Percentiles rank a stretch among this genome's conserved stretches.
Evolutionary conservation across 2,888 invertebrate species (phyloP).

Genomic region (Epirrita christyi): DNA sequence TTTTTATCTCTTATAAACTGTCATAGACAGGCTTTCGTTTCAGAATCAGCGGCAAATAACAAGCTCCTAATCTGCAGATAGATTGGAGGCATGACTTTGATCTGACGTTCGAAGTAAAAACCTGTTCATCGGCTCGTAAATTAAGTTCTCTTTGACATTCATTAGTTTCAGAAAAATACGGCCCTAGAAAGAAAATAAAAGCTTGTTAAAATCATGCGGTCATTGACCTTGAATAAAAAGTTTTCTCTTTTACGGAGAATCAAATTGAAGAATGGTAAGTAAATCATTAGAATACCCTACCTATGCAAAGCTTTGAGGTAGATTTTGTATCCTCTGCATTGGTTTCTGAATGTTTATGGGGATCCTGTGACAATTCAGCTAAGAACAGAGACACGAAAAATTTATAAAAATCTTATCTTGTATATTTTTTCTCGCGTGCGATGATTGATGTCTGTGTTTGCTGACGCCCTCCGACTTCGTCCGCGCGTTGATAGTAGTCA

Average conservation of each 20-base stretch:
- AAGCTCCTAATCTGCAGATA: slow-evolving; percentile 21
- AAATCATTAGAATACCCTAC: slow-evolving; percentile 52
- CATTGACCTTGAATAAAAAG: slow-evolving; percentile 69
- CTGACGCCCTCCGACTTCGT: too few relatives aligned
- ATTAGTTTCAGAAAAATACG: slow-evolving; percentile 72
- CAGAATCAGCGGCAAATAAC: slow-evolving; percentile 13
- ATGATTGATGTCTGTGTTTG: too few relatives aligned
- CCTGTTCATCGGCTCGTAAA: slow-evolving; percentile 46
- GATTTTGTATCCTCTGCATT: too few relatives aligned
- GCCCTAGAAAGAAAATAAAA: slow-evolving; percentile 67
- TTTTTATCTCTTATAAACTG: slow-evolving; percentile 16
- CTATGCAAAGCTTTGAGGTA: too few relatives aligned
- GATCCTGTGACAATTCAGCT: too few relatives aligned
- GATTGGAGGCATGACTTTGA: slow-evolving; percentile 24
- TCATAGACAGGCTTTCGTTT: slow-evolving; percentile 17
- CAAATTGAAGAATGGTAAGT: slow-evolving; percentile 67
- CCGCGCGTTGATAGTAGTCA: too few relatives aligned
- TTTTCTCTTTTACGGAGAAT: slow-evolving; percentile 59
- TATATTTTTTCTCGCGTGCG: too few relatives aligned
- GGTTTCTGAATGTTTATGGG: too few relatives aligned
- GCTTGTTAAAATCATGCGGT: slow-evolving; percentile 77
- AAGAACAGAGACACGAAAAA: too few relatives aligned
- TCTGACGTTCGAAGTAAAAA: slow-evolving; percentile 18
- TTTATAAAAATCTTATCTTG: too few relatives aligned
- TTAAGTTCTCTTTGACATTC: slow-evolving; percentile 71